Conservation (phyloP, 2,113 vertebrate genomes). For the Phylloscopus whistleri region DNA sequence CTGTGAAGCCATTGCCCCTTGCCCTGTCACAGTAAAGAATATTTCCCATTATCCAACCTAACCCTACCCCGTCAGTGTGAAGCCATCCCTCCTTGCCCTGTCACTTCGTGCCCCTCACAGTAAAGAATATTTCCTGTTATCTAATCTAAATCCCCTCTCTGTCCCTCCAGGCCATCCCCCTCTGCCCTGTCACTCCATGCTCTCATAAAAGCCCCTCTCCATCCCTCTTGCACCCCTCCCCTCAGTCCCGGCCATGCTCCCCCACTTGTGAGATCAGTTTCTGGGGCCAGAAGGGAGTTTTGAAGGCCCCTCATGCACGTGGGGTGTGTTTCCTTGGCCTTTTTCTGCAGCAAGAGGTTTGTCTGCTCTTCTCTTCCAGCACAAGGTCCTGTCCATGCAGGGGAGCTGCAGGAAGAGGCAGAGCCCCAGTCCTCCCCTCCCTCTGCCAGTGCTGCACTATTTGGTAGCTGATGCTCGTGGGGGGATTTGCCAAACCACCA, state of each 20-base stretch:
- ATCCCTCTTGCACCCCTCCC: not conserved
- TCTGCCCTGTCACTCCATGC: not conserved
- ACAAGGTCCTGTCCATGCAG: not conserved
- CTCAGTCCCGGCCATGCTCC: not conserved
- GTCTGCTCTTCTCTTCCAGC: not conserved
- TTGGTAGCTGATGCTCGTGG: not conserved
- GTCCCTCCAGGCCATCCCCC: not conserved
- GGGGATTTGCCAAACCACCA: not conserved
- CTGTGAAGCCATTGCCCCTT: too few relatives aligned
- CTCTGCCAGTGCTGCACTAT: not conserved
- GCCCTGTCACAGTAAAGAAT: too few relatives aligned
- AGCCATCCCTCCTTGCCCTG: too few relatives aligned
- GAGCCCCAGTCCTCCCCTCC: not conserved
- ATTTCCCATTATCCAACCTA: too few relatives aligned
- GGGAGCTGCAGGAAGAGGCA: not conserved
- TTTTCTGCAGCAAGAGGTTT: not conserved
- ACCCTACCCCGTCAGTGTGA: too few relatives aligned
- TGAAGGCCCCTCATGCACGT: rapidly evolving
- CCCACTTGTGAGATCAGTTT: not conserved
- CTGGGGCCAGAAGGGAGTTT: not conserved
- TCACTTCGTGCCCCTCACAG: too few relatives aligned
- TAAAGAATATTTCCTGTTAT: not conserved
- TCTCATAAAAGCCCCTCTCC: not conserved
- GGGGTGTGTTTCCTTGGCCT: not conserved
- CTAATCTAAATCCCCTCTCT: rapidly evolving